Base-by-base conservation (phyloP, 2,113 vertebrate species). In the Albula goreensis region DNA sequence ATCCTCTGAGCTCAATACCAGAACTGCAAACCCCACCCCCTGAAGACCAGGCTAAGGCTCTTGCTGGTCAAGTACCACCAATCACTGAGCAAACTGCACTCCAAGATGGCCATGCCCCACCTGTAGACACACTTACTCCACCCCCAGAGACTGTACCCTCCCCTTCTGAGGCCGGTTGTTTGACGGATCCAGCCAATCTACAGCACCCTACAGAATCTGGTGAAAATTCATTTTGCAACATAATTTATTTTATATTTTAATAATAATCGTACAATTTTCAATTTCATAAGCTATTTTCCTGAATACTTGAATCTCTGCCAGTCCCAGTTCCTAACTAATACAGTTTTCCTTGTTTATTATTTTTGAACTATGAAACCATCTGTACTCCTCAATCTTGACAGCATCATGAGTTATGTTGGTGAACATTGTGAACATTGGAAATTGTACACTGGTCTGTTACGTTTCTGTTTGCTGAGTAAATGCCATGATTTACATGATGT, bases 21-120 rank as follows among this genome's bases (percentile, higher is more conserved):
- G 94, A 95, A 91, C 91, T 95, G 78, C 93, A 95, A 90, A 96
- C 93, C 0, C 94, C 93, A 0, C 94, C 94, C 57, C 94, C 94
- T 12, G 94, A 96, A 87, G 94, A 96, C 50, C 86, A 70, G 2
- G 84, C 83, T 17, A 60, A 87, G 4, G 86, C 85, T 0, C 87
- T 90, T 6, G 19, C 90, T 22, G 91, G 90, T 87, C 85, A 91
- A 56, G 87, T 90, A 53, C 89, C 89, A 41, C 83, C 91, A 22
- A 82, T 74, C 52, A 56, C 88, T 22, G 93, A 94, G 86, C 87
- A 90, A 78, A 10, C 85, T 9, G 15, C 90, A 31, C 56, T 90
- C 88, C 92, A 90, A 79, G 91, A 93, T 50, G 84, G 89, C 50
- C 88, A 92, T 1, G 91, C 90, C 52, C 91, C 93, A 74, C 90